Percentiles rank a stretch among this genome's conserved stretches.
phyloP scores from a whole-genome alignment of 2,113 vertebrate species.

The Gavialis gangeticus region DNA sequence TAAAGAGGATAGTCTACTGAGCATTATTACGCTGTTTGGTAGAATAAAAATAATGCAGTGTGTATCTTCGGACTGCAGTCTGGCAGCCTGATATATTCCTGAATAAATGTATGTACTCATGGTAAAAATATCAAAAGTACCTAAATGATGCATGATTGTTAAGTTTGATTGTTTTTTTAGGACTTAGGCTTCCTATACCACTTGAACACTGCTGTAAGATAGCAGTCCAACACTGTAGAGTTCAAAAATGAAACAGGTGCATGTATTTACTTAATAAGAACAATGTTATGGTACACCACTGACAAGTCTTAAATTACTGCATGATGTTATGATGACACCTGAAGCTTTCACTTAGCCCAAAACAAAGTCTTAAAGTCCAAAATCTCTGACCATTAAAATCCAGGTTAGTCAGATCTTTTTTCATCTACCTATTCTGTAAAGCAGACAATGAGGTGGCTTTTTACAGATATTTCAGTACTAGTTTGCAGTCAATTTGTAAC shows the following conservation, averaged over 20 bases:
- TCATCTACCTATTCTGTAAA: neutral
- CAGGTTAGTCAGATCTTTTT: neutral
- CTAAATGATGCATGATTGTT: neutral
- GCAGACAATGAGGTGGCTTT: neutral
- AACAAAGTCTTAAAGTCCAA: too few species aligned
- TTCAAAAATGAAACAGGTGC: slow-evolving; percentile 3
- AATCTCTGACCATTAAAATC: neutral
- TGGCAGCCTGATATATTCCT: neutral
- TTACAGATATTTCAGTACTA: neutral
- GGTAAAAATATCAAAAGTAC: neutral
- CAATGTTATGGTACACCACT: neutral
- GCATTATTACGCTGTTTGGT: neutral
- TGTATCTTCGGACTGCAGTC: neutral
- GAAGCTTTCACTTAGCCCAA: neutral
- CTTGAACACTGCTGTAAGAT: neutral
- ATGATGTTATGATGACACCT: neutral
- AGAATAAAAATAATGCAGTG: neutral
- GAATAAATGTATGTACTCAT: slow-evolving; percentile 2
- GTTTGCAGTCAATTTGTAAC: slow-evolving; percentile 9
- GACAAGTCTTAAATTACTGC: neutral
- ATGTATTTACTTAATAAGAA: slow-evolving; percentile 11
- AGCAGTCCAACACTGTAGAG: neutral
- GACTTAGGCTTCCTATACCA: neutral
- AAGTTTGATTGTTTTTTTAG: neutral
- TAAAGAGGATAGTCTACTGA: neutral